These are phyloP conservation scores for Euspilapteryx auroguttella DNA, from an alignment of 2,888 invertebrate species.

Conservation along the genomic window DNA sequence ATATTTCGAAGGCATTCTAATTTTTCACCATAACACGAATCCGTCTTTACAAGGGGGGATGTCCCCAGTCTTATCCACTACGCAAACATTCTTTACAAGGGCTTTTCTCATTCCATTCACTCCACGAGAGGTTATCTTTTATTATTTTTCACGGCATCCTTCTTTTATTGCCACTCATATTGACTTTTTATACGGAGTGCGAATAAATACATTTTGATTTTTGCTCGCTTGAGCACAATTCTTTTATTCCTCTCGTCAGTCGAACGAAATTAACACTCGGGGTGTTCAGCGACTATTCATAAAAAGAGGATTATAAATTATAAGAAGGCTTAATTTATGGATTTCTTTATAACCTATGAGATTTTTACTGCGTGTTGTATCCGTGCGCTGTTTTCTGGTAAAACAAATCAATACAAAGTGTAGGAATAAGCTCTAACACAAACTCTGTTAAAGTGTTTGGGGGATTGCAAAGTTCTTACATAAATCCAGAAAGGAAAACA, in stretches of 20 bases:
- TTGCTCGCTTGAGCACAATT: slow-evolving; percentile 34
- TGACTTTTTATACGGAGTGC: slow-evolving; percentile 54
- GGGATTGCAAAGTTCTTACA: slow-evolving; percentile 36
- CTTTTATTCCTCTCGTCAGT: slow-evolving; percentile 39
- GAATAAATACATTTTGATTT: slow-evolving; percentile 63
- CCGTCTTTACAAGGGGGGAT: slow-evolving; percentile 34
- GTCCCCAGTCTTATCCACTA: slow-evolving; percentile 55
- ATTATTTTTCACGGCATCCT: slow-evolving; percentile 50
- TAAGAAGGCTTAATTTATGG: no score
- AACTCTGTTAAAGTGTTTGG: slow-evolving; percentile 20
- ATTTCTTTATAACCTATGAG: no score
- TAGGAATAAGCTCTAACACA: slow-evolving; percentile 40
- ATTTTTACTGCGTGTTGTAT: no score
- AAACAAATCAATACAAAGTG: no score
- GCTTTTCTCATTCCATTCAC: slow-evolving; percentile 49
- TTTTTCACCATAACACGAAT: slow-evolving; percentile 22
- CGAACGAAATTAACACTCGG: slow-evolving; percentile 40
- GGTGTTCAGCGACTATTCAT: slow-evolving; percentile 16
- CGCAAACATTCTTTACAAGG: slow-evolving; percentile 58
- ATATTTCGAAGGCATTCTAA: slow-evolving; percentile 17
- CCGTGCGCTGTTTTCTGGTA: no score
- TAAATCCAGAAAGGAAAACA: slow-evolving; percentile 39
- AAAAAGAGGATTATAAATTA: no score
- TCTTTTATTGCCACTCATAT: slow-evolving; percentile 56
- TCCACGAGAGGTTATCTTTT: slow-evolving; percentile 54